Evolutionary conservation across 1,140 invertebrate species (phyloP).

Genomic region (Cotesia glomerata): DNA sequence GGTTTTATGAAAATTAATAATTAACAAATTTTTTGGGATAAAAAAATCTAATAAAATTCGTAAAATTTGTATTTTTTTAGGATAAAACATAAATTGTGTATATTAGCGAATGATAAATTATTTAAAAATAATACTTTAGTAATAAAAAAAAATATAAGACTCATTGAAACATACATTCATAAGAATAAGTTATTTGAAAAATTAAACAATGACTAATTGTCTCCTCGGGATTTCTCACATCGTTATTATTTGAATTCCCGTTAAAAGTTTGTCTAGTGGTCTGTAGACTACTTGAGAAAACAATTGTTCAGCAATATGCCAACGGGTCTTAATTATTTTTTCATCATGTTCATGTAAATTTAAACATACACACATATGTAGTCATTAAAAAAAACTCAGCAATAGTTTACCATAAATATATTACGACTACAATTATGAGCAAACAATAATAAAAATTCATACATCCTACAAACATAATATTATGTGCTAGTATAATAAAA

Average conservation of each 20-base stretch:
- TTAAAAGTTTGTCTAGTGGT: conserved; percentile 27
- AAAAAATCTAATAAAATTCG: too few species aligned
- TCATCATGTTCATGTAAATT: neutral
- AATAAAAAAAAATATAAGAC: neutral
- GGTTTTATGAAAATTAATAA: too few species aligned
- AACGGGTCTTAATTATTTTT: conserved; percentile 31
- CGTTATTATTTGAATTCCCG: conserved; percentile 22
- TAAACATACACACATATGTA: neutral
- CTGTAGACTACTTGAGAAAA: conserved; percentile 31
- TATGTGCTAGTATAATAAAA: too few species aligned
- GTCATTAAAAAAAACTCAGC: neutral
- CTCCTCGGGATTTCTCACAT: conserved; percentile 24
- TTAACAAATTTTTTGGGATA: too few species aligned
- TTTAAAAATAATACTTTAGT: neutral
- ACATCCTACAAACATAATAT: neutral
- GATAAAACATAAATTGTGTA: too few species aligned
- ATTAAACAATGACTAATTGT: conserved; percentile 36
- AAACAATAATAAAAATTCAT: neutral
- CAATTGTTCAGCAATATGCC: conserved; percentile 31
- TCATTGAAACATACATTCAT: neutral
- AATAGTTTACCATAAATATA: neutral
- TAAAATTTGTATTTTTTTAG: too few species aligned
- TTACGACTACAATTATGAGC: too few species aligned
- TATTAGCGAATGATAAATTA: neutral
- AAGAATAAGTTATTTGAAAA: conserved; percentile 23